A percentile compares a stretch with the other conserved stretches of the same genome.
These are phyloP conservation scores for Orgyia antiqua DNA, from an alignment of 2,888 invertebrate species.

Conservation along the genomic window DNA sequence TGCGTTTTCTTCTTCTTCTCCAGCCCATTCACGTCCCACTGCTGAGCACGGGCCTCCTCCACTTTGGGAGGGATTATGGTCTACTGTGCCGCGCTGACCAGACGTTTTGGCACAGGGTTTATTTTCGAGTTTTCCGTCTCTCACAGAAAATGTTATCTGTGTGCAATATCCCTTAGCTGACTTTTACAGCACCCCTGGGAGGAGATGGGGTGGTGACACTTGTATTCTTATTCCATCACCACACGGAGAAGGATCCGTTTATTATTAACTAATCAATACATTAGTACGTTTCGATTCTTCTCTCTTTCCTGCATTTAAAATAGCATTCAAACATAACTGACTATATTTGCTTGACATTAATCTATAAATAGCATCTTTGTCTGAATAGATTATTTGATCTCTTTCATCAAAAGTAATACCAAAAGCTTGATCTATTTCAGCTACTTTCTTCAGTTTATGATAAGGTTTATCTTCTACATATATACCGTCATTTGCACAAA, in stretches of 20 bases:
- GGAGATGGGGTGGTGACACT: no score
- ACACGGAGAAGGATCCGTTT: no score
- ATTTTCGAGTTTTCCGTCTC: no score
- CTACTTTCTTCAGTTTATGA: conserved; percentile 37
- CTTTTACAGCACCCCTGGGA: no score
- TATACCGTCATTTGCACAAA: conserved; percentile 48
- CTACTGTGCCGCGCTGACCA: no score
- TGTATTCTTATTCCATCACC: no score
- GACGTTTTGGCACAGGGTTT: no score
- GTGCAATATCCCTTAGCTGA: no score
- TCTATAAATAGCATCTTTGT: conserved; percentile 45
- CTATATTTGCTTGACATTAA: conserved; percentile 38
- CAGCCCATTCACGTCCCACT: no score
- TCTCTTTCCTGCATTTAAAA: conserved; percentile 12
- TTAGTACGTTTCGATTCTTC: conserved; percentile 4
- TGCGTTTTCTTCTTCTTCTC: neutral
- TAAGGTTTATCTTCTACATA: conserved; percentile 56
- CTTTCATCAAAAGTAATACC: conserved; percentile 58
- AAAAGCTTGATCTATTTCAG: conserved; percentile 43
- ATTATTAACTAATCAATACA: conserved; percentile 9
- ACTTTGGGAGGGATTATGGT: no score
- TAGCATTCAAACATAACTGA: conserved; percentile 30
- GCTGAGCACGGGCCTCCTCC: no score
- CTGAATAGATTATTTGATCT: conserved; percentile 52
- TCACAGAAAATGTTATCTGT: no score